Evolutionary conservation across 2,888 invertebrate species (phyloP).

Genomic region (Campoplex capitator): DNA sequence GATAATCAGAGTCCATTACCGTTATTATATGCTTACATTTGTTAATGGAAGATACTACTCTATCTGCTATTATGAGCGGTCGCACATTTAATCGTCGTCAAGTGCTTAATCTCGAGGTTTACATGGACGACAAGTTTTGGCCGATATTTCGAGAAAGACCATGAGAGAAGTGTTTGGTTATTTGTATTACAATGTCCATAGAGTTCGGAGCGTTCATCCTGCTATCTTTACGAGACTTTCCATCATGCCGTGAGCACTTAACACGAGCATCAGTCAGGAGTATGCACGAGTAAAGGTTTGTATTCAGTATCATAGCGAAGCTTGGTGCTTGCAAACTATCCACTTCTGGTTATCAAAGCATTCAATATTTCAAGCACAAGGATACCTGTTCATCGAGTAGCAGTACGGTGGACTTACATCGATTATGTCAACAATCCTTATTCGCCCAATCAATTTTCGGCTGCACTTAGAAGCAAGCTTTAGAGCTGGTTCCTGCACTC

Average conservation of each 20-base stretch:
- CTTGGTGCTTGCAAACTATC: not conserved
- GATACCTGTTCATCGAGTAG: not conserved
- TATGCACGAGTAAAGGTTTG: not conserved
- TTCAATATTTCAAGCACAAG: not conserved
- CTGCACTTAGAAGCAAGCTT: not conserved
- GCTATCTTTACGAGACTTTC: not conserved
- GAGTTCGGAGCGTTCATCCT: not conserved
- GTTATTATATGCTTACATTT: not conserved
- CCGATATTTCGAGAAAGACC: not conserved
- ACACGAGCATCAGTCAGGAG: not conserved
- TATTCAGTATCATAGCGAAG: not conserved
- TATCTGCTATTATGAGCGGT: not conserved
- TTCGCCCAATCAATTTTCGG: not conserved
- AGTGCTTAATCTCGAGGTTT: slow-evolving; percentile 4
- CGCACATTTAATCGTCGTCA: not conserved
- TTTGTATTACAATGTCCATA: not conserved
- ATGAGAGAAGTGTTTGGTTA: not conserved
- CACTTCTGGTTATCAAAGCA: not conserved
- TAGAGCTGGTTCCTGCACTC: too few relatives aligned
- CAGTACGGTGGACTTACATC: not conserved
- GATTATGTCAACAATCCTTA: not conserved
- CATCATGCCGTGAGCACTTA: not conserved
- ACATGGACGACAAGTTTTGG: not conserved
- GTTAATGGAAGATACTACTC: not conserved
- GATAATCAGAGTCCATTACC: not conserved